Evolutionary conservation across 2,113 vertebrate species (phyloP).

Genomic region (Tauraco erythrolophus): DNA sequence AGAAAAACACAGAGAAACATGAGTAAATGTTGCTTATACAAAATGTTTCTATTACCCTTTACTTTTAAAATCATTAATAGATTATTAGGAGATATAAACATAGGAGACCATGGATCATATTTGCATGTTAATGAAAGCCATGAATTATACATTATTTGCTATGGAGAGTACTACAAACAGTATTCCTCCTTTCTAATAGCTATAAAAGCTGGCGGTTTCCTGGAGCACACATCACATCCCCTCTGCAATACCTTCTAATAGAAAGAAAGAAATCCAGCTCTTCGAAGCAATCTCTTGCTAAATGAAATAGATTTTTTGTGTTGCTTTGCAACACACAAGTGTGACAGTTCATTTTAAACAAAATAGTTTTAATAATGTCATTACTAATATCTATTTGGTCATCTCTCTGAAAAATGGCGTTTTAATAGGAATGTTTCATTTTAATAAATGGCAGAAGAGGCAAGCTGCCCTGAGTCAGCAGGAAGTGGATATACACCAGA

Average conservation of each 20-base stretch:
- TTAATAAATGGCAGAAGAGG: conserved; percentile 84
- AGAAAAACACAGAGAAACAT: not conserved
- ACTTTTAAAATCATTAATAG: conserved; percentile 78
- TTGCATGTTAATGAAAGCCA: conserved; percentile 80
- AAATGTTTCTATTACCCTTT: conserved; percentile 76
- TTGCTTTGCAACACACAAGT: conserved; percentile 53
- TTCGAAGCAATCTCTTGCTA: conserved; percentile 58
- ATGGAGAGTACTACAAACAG: conserved; percentile 69
- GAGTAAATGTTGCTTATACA: conserved; percentile 56
- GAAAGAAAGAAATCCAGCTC: conserved; percentile 52
- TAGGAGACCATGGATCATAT: conserved; percentile 76
- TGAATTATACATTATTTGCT: conserved; percentile 81
- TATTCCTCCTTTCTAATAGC: conserved; percentile 75
- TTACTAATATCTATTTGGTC: conserved; percentile 77
- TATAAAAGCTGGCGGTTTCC: conserved; percentile 70
- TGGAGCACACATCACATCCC: conserved; percentile 65
- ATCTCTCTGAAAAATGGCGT: conserved; percentile 69
- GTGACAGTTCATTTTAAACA: conserved; percentile 76
- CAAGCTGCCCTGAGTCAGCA: conserved; percentile 83
- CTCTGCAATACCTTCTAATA: conserved; percentile 54
- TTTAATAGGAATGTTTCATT: conserved; percentile 80
- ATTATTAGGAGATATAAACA: conserved; percentile 80
- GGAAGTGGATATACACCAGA: conserved; percentile 83
- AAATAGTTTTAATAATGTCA: conserved; percentile 76
- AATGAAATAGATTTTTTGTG: conserved; percentile 73